Evolutionary conservation across 2,113 vertebrate genomes (phyloP).

Genomic region (Tetrax tetrax): DNA sequence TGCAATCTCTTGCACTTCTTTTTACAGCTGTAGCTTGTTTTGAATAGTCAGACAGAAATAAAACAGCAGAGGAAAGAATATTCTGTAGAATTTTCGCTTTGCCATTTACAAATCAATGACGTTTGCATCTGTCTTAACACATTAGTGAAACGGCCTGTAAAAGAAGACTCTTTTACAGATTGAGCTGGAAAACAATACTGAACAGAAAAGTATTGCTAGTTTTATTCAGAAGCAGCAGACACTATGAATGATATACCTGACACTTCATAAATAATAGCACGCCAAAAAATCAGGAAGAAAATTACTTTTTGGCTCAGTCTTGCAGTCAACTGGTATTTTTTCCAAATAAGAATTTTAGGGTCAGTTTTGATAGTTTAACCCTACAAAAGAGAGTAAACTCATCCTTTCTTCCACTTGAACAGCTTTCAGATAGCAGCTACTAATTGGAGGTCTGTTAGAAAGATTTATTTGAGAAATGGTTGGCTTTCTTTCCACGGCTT

Average conservation of each 20-base stretch:
- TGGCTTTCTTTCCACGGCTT: conserved; percentile 44
- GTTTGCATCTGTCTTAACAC: conserved; percentile 16
- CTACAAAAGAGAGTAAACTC: background rate
- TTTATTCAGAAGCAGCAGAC: conserved; percentile 12
- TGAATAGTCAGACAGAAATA: background rate
- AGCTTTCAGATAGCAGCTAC: conserved; percentile 52
- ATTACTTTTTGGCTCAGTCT: background rate
- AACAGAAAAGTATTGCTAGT: background rate
- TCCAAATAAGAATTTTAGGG: background rate
- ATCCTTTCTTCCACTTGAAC: conserved; percentile 28
- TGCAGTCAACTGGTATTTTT: background rate
- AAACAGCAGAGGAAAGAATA: conserved; percentile 1
- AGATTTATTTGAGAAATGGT: conserved; percentile 53
- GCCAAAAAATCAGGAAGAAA: background rate
- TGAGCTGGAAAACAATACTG: background rate
- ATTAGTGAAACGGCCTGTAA: conserved; percentile 16
- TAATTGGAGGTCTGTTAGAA: conserved; percentile 52
- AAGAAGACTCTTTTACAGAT: background rate
- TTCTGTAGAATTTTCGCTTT: conserved; percentile 45
- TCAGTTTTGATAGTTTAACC: conserved; percentile 12
- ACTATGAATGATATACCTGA: background rate
- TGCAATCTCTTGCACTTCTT: background rate
- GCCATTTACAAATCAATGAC: conserved; percentile 30
- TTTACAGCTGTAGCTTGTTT: background rate
- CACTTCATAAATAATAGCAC: background rate